A percentile compares a stretch with the other conserved stretches of the same genome.
These are phyloP conservation scores for Benitochromis conjunctus DNA, from an alignment of 2,113 vertebrate species.

Conservation along the genomic window DNA sequence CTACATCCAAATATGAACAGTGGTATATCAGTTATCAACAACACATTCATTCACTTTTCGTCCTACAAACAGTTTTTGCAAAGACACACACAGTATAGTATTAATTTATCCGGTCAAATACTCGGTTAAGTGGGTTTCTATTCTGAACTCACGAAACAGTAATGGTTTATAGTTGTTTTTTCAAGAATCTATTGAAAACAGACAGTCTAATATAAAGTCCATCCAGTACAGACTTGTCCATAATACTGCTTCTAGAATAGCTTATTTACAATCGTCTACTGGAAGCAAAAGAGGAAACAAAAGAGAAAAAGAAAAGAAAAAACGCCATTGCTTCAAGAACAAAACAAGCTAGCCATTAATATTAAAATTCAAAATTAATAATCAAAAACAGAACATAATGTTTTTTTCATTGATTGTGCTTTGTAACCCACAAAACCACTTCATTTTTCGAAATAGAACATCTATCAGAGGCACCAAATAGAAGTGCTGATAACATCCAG, in stretches of 20 bases:
- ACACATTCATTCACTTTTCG: slow-evolving; percentile 67
- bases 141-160: slow-evolving; percentile 70
- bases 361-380: slow-evolving; percentile 49
- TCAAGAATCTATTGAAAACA: slow-evolving; percentile 71
- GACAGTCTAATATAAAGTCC: slow-evolving; percentile 74
- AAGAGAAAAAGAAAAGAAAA: slow-evolving; percentile 42
- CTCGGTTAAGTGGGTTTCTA: slow-evolving; percentile 75
- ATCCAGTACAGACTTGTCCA: slow-evolving; percentile 70
- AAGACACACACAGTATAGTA: slow-evolving; percentile 70
- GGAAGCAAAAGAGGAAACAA: slow-evolving; percentile 63
- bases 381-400: slow-evolving; percentile 34
- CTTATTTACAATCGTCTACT: slow-evolving; percentile 79
- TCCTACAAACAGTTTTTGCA: slow-evolving; percentile 68
- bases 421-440: slow-evolving; percentile 78
- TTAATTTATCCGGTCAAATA: slow-evolving; percentile 67
- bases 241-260: slow-evolving; percentile 72
- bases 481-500: slow-evolving; percentile 68
- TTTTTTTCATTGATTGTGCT: slow-evolving; percentile 74
- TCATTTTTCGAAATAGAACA: slow-evolving; percentile 62
- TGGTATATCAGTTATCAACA: slow-evolving; percentile 54
- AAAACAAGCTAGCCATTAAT: slow-evolving; percentile 69
- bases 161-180: slow-evolving; percentile 59
- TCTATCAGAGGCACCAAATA: slow-evolving; percentile 66
- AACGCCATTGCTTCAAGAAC: slow-evolving; percentile 57
- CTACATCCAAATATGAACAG: slow-evolving; percentile 75